These are phyloP conservation scores for Zeus faber DNA, from an alignment of 2,113 vertebrate genomes.

Conservation along the genomic window DNA sequence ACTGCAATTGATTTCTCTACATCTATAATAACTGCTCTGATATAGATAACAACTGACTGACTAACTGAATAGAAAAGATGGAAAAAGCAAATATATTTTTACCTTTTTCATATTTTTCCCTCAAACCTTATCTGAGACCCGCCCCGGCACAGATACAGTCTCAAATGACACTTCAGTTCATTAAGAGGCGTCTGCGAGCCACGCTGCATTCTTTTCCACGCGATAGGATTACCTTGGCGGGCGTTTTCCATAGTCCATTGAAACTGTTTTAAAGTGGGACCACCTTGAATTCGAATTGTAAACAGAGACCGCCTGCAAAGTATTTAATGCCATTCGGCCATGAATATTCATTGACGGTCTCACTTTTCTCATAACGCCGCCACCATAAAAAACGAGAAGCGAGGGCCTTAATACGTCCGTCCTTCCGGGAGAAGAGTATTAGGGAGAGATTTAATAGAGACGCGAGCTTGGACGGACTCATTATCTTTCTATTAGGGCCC, in stretches of 20 bases:
- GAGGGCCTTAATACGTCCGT: constrained; percentile 57
- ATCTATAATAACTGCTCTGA: no score
- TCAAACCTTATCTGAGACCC: no score
- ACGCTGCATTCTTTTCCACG: no score
- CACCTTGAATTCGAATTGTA: constrained; percentile 26
- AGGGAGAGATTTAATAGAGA: constrained; percentile 80
- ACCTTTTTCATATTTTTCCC: no score
- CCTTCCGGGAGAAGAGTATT: constrained; percentile 69
- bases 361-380: constrained; percentile 65
- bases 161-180: not conserved
- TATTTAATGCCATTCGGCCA: constrained; percentile 50
- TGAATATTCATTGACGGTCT: constrained; percentile 66
- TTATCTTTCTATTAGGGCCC: constrained; percentile 82
- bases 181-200: no score
- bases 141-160: no score
- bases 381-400: constrained; percentile 59
- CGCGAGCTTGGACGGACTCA: constrained; percentile 73
- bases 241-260: not conserved
- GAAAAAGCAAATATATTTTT: no score
- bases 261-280: constrained; percentile 5
- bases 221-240: not conserved
- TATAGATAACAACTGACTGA: no score
- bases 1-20: no score
- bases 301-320: constrained; percentile 35
- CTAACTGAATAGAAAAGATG: no score